phyloP scores from a whole-genome alignment of 2,113 vertebrate genomes.

The Amblyopsis rosae region DNA sequence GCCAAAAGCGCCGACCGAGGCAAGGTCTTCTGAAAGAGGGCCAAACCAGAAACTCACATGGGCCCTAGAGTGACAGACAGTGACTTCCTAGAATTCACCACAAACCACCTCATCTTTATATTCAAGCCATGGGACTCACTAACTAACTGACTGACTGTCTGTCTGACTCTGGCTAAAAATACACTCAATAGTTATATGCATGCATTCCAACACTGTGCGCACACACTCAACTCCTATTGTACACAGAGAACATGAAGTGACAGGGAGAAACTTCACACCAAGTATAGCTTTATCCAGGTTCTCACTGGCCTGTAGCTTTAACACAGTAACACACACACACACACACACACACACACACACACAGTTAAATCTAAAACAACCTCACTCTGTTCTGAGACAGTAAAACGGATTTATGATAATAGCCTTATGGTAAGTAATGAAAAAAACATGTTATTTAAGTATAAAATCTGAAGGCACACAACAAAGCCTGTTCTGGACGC shows the following conservation, averaged over 20 bases:
- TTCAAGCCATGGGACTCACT: constrained; percentile 1
- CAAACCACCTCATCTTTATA: constrained; percentile 39
- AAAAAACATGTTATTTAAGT: not conserved
- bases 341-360: constrained; percentile 4
- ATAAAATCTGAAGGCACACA: not conserved
- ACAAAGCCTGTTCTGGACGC: too few relatives aligned
- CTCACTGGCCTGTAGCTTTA: too few relatives aligned
- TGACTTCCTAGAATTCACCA: constrained; percentile 35
- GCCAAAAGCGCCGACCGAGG: constrained; percentile 31
- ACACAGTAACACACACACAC: not conserved
- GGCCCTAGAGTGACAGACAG: constrained; percentile 21
- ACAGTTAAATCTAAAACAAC: too few relatives aligned
- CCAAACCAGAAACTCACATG: constrained; percentile 47
- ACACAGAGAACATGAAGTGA: not conserved
- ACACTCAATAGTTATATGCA: constrained; percentile 9
- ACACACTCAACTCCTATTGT: not conserved
- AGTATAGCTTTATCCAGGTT: not conserved
- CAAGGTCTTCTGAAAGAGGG: constrained; percentile 9
- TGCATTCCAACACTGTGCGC: not conserved
- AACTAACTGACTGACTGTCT: constrained; percentile 4
- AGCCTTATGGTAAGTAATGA: too few relatives aligned
- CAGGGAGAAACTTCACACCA: not conserved
- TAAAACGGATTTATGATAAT: too few relatives aligned
- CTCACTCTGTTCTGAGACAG: too few relatives aligned
- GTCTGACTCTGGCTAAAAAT: constrained; percentile 21